These are phyloP conservation scores for Gallinago jamesoni DNA, from an alignment of 2,113 vertebrate species.

Conservation along the genomic window DNA sequence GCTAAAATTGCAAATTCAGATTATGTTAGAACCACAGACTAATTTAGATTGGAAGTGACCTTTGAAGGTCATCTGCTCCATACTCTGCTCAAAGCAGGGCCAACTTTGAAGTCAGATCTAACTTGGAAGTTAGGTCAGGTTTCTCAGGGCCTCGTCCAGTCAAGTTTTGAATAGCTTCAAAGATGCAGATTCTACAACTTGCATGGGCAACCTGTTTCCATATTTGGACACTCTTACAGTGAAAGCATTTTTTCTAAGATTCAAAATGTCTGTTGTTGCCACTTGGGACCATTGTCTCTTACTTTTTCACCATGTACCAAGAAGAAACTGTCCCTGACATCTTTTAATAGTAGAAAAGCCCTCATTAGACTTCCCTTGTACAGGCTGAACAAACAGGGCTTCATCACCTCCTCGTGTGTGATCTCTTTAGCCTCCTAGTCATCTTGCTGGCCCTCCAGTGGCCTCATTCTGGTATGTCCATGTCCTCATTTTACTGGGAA, in stretches of 20 bases:
- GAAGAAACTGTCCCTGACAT: neutral
- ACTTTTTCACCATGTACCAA: neutral
- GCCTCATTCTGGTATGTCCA: neutral
- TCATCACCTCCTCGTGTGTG: neutral
- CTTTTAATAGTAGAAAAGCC: neutral
- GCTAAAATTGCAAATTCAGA: neutral
- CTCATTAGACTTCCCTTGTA: neutral
- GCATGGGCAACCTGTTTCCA: neutral
- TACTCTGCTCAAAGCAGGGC: neutral
- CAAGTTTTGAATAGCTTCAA: neutral
- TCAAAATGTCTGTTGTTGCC: neutral
- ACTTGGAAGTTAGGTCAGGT: neutral
- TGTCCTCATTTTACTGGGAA: neutral
- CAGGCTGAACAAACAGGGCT: neutral
- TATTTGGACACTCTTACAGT: neutral
- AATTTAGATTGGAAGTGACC: neutral
- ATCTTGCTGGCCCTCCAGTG: neutral
- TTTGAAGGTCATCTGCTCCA: neutral
- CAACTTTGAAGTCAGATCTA: neutral
- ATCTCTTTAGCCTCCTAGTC: neutral
- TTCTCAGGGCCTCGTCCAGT: neutral
- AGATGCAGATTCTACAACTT: neutral
- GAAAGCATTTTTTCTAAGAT: neutral
- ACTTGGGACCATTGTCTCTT: neutral
- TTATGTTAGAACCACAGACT: neutral